These are phyloP conservation scores for Cabera pusaria DNA, from an alignment of 2,888 invertebrate species.

Conservation along the genomic window DNA sequence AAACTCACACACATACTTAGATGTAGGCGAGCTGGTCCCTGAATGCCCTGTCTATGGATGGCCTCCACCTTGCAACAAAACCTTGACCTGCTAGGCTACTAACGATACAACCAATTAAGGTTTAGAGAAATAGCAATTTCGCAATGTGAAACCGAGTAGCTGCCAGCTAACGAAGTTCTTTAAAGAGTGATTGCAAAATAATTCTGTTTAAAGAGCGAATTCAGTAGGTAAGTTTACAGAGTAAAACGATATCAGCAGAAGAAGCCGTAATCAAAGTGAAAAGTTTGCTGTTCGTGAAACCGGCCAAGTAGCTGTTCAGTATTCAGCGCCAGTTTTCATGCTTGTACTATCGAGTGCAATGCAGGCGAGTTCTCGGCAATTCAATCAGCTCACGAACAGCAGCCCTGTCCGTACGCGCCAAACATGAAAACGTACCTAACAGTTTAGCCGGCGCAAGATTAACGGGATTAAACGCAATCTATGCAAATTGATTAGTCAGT, in stretches of 20 bases:
- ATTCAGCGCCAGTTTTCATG: conserved; percentile 17
- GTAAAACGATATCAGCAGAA: conserved; percentile 3
- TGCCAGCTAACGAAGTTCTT: conserved; percentile 11
- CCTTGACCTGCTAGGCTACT: conserved; percentile 12
- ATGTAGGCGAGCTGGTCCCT: conserved; percentile 1
- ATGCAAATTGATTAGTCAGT: conserved; percentile 16
- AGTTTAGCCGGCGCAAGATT: conserved; percentile 9
- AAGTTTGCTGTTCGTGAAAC: not conserved
- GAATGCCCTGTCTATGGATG: conserved; percentile 1
- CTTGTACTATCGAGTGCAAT: conserved; percentile 13
- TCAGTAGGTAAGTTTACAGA: conserved; percentile 4
- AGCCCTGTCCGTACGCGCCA: conserved; percentile 11
- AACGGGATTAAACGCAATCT: conserved; percentile 17
- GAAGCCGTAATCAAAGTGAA: not conserved
- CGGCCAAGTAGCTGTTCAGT: conserved; percentile 13
- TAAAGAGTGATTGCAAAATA: conserved; percentile 6
- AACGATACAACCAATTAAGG: conserved; percentile 15
- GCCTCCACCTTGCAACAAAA: conserved; percentile 9
- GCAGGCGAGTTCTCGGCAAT: conserved; percentile 12
- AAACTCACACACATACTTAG: too few species aligned
- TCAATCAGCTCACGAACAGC: conserved; percentile 17
- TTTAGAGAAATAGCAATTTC: conserved; percentile 12
- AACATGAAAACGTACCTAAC: conserved; percentile 7
- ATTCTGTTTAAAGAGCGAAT: not conserved
- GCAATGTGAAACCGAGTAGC: conserved; percentile 1